Conservation (phyloP, 2,888 invertebrate genomes). For the Priocnemis perturbator region DNA sequence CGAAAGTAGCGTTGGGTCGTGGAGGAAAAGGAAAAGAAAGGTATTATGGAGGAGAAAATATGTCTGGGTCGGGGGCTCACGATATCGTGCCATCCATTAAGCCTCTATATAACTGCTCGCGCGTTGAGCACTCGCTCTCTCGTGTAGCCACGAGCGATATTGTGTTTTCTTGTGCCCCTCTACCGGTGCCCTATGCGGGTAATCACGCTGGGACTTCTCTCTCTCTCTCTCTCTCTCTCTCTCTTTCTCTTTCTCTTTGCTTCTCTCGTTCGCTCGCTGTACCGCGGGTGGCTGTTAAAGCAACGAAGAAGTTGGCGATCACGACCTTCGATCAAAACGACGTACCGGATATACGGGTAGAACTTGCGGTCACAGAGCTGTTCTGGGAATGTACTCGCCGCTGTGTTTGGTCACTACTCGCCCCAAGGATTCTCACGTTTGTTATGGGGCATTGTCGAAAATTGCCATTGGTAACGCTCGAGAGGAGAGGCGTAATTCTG, state of each 20-base stretch:
- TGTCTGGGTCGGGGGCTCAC: slow-evolving; percentile 25
- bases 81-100: slow-evolving; percentile 50
- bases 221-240: slow-evolving; percentile 16
- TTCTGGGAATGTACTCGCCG: slow-evolving; percentile 32
- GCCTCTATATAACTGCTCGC: slow-evolving; percentile 12
- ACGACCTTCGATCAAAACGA: slow-evolving; percentile 38
- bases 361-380: slow-evolving; percentile 39
- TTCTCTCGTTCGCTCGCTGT: background rate
- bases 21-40: slow-evolving; percentile 33
- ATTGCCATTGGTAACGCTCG: no score
- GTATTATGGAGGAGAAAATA: slow-evolving; percentile 37
- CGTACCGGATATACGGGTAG: slow-evolving; percentile 33
- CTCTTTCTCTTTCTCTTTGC: background rate
- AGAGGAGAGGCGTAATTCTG: no score
- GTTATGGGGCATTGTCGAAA: no score
- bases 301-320: slow-evolving; percentile 41
- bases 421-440: no score
- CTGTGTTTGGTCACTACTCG: background rate
- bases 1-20: slow-evolving; percentile 13
- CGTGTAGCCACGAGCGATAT: slow-evolving; percentile 39
- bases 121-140: slow-evolving; percentile 13
- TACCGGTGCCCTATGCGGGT: slow-evolving; percentile 47
- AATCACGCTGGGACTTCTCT: slow-evolving; percentile 41
- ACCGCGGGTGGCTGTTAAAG: slow-evolving; percentile 34
- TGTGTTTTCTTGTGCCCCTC: slow-evolving; percentile 43